Evolutionary conservation across 2,888 invertebrate species (phyloP).

Genomic region (Orthosia incerta): DNA sequence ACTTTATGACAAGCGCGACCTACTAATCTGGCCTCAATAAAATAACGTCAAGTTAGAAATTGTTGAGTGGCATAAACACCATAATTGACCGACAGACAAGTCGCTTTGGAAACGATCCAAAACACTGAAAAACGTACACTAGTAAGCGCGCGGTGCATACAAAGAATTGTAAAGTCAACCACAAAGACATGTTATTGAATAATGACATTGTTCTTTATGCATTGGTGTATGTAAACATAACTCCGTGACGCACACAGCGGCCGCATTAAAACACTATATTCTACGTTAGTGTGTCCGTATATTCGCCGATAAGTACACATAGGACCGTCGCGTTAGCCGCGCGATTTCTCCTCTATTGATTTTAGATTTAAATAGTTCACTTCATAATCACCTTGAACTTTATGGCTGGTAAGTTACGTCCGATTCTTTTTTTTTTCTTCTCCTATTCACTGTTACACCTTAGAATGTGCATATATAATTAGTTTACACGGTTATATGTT

Average conservation of each 20-base stretch:
- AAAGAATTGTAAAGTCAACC: conserved; percentile 76
- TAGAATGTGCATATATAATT: conserved; percentile 64
- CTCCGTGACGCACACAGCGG: conserved; percentile 73
- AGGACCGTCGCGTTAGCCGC: conserved; percentile 79
- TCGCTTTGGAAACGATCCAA: conserved; percentile 72
- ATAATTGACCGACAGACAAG: conserved; percentile 56
- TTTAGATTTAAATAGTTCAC: conserved; percentile 81
- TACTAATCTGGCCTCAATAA: conserved; percentile 55
- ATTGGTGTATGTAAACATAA: conserved; percentile 84
- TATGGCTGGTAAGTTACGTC: conserved; percentile 86
- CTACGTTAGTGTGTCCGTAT: conserved; percentile 75
- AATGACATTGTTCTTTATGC: conserved; percentile 86
- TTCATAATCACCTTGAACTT: conserved; percentile 83
- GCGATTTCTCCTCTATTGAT: conserved; percentile 88
- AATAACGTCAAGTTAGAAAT: conserved; percentile 47
- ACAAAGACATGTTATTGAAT: conserved; percentile 79
- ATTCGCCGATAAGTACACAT: conserved; percentile 83
- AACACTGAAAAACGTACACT: conserved; percentile 71
- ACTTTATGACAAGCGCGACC: conserved; percentile 38
- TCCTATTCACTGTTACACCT: conserved; percentile 56
- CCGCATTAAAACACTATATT: conserved; percentile 65
- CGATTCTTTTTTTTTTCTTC: conserved; percentile 47
- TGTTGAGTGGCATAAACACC: conserved; percentile 51
- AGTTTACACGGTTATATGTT: conserved; percentile 66
- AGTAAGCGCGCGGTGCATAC: conserved; percentile 71